A percentile compares a stretch with the other conserved stretches of the same genome.
Conservation (phyloP, 2,113 vertebrate genomes). For the Terrapene triunguis region DNA sequence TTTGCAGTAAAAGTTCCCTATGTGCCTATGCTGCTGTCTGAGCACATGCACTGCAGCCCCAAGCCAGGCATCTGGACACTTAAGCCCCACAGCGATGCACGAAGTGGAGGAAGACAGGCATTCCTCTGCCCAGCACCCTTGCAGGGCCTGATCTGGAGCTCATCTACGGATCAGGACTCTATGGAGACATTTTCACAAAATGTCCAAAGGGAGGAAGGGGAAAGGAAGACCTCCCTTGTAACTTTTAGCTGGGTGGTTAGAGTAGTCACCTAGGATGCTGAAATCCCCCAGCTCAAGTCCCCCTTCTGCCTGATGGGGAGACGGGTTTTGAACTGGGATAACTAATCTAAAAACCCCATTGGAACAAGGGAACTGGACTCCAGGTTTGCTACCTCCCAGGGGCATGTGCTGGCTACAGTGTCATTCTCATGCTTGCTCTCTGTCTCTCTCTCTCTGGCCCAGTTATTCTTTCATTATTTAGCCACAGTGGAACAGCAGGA, state of each 20-base stretch:
- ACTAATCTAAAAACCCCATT: background rate
- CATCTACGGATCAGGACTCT: background rate
- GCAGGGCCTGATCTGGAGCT: background rate
- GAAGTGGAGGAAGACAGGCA: background rate
- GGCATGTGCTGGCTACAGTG: too few relatives aligned
- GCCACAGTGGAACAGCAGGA: too few relatives aligned
- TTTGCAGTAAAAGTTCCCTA: background rate
- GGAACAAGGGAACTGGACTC: background rate
- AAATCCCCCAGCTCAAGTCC: background rate
- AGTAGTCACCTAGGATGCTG: background rate
- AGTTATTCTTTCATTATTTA: too few relatives aligned
- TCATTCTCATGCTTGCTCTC: too few relatives aligned
- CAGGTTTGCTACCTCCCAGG: background rate
- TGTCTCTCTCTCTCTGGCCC: too few relatives aligned
- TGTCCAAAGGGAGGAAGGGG: background rate
- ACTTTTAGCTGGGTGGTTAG: background rate
- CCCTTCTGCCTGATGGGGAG: background rate
- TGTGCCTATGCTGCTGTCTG: background rate
- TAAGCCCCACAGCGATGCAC: background rate
- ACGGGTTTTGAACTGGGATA: background rate
- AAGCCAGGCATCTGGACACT: background rate
- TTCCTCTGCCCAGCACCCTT: background rate
- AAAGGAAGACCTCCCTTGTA: accelerated
- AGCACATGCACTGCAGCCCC: background rate
- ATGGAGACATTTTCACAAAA: background rate